These are phyloP conservation scores for Chrysoperla carnea DNA, from an alignment of 1,140 invertebrate genomes.

Conservation along the genomic window DNA sequence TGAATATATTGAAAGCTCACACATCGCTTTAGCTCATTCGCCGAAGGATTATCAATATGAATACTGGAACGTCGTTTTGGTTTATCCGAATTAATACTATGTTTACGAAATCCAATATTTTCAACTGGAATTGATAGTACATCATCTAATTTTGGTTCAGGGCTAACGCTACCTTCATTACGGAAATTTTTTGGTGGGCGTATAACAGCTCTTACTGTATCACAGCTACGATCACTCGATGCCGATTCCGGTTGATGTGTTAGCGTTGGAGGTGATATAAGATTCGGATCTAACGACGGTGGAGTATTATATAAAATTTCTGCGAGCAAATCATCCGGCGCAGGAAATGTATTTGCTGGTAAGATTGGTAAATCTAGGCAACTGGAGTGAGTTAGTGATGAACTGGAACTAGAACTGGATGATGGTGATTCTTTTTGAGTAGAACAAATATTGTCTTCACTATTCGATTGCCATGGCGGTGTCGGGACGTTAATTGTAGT, in stretches of 20 bases:
- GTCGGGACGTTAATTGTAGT: slow-evolving; percentile 32
- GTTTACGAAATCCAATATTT: slow-evolving; percentile 14
- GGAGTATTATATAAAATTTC: slow-evolving; percentile 27
- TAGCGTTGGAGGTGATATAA: slow-evolving; percentile 3
- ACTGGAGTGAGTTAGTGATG: slow-evolving; percentile 27
- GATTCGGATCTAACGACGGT: slow-evolving; percentile 1
- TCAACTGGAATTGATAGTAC: not conserved
- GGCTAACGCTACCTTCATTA: slow-evolving; percentile 15
- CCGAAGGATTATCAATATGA: slow-evolving; percentile 7
- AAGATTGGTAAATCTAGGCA: slow-evolving; percentile 22
- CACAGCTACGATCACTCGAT: slow-evolving; percentile 16
- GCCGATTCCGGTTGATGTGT: slow-evolving; percentile 12
- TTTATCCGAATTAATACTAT: slow-evolving; percentile 20
- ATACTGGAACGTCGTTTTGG: slow-evolving; percentile 16
- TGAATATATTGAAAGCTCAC: slow-evolving; percentile 28
- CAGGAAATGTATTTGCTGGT: slow-evolving; percentile 22
- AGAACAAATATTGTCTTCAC: slow-evolving; percentile 16
- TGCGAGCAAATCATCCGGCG: slow-evolving; percentile 27
- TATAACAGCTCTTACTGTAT: slow-evolving; percentile 20
- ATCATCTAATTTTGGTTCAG: not conserved
- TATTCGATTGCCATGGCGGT: slow-evolving; percentile 25
- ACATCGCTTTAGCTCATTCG: slow-evolving; percentile 18
- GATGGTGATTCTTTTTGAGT: not conserved
- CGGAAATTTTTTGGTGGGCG: slow-evolving; percentile 35
- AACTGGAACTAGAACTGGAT: slow-evolving; percentile 1